Percentiles rank a stretch among this genome's conserved stretches.
Evolutionary conservation across 2,888 invertebrate genomes (phyloP).

Genomic region (Agriopis aurantiaria): DNA sequence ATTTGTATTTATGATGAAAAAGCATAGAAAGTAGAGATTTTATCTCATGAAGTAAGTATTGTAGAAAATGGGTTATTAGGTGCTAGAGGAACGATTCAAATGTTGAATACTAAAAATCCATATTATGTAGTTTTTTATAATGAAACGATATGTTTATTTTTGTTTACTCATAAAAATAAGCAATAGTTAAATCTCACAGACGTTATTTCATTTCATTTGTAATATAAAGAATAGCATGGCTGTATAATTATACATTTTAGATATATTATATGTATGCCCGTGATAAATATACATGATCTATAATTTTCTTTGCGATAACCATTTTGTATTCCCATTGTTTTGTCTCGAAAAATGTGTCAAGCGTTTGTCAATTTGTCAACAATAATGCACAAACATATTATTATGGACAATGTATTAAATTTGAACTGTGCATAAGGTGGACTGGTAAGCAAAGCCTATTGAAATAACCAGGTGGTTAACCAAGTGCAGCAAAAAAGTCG

Average conservation of each 20-base stretch:
- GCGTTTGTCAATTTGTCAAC: background rate
- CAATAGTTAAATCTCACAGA: background rate
- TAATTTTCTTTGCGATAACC: too few relatives aligned
- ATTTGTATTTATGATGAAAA: slow-evolving; percentile 27
- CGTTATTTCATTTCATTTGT: background rate
- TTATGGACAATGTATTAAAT: background rate
- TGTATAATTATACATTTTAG: background rate
- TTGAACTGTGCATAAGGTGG: background rate
- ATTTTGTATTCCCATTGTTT: background rate
- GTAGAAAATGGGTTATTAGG: slow-evolving; percentile 18
- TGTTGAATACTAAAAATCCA: background rate
- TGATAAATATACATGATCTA: too few relatives aligned
- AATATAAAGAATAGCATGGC: background rate
- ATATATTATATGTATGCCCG: background rate
- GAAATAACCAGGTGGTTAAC: background rate
- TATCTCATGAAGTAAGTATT: slow-evolving; percentile 25
- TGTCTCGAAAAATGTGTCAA: background rate
- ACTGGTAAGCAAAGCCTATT: background rate
- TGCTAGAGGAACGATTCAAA: slow-evolving; percentile 17
- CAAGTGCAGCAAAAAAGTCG: too few relatives aligned
- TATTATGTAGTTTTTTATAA: background rate
- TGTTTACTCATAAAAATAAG: background rate
- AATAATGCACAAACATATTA: background rate
- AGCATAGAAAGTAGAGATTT: slow-evolving; percentile 29
- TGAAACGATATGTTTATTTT: background rate